phyloP scores from a whole-genome alignment of 2,888 invertebrate genomes.

The Drosophila yooni region DNA sequence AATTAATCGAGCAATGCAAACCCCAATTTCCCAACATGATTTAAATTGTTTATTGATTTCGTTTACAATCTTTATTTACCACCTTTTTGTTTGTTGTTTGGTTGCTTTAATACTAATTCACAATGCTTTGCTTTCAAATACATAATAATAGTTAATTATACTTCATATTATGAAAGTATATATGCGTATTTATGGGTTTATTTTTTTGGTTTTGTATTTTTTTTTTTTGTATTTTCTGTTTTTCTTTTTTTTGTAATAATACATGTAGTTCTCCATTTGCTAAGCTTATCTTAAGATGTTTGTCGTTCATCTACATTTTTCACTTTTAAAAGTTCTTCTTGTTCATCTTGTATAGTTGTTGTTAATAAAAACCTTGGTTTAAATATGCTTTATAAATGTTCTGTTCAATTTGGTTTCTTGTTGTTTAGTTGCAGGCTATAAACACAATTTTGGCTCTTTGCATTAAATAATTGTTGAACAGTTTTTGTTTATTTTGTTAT shows the following conservation, averaged over 20 bases:
- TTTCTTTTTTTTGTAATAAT: conserved; percentile 44
- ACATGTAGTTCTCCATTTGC: conserved; percentile 50
- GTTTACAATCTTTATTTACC: conserved; percentile 72
- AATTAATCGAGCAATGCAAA: not conserved
- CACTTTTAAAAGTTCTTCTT: conserved; percentile 33
- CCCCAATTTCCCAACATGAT: not conserved
- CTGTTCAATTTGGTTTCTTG: conserved; percentile 27
- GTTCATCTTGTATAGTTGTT: conserved; percentile 45
- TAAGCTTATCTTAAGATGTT: conserved; percentile 53
- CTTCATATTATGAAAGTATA: conserved; percentile 66
- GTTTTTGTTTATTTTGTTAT: conserved; percentile 29
- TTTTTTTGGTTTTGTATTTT: conserved; percentile 20
- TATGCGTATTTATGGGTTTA: conserved; percentile 51
- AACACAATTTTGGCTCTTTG: conserved; percentile 45
- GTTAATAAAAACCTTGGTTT: conserved; percentile 53
- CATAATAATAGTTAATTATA: conserved; percentile 75
- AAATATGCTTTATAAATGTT: conserved; percentile 41
- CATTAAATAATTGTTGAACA: conserved; percentile 33
- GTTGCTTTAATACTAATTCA: conserved; percentile 76
- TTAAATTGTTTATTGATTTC: conserved; percentile 38
- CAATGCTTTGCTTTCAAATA: conserved; percentile 78
- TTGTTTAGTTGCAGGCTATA: conserved; percentile 27
- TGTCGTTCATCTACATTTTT: conserved; percentile 34
- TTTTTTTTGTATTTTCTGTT: conserved; percentile 1
- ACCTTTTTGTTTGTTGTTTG: conserved; percentile 63